phyloP scores from a whole-genome alignment of 2,888 invertebrate species.

The Chymomyza procnemis region DNA sequence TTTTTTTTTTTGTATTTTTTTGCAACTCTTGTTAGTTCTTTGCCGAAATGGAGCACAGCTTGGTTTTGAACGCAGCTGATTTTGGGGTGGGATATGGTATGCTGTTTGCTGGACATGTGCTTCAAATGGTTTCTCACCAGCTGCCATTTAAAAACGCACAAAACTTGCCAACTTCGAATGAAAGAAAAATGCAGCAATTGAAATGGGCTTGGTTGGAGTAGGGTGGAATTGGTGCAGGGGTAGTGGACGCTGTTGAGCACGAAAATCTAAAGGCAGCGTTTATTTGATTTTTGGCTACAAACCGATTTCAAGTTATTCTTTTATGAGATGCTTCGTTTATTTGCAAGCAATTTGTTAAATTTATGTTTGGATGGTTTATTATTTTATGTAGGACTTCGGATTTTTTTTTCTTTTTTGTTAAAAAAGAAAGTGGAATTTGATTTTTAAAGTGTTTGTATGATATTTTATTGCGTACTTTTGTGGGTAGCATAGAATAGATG shows the following conservation, averaged over 20 bases:
- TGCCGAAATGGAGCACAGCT: not conserved
- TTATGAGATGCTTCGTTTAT: constrained; percentile 62
- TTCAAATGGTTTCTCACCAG: constrained; percentile 61
- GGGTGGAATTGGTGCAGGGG: no score
- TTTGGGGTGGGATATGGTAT: not conserved
- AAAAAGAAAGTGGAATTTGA: constrained; percentile 67
- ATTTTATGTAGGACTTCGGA: constrained; percentile 14
- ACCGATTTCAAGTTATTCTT: constrained; percentile 71
- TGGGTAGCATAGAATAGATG: no score
- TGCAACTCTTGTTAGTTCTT: not conserved
- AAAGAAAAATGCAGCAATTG: constrained; percentile 26
- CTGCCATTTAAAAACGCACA: constrained; percentile 65
- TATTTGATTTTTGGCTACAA: constrained; percentile 65
- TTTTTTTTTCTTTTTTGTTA: constrained; percentile 22
- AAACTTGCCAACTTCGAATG: constrained; percentile 37
- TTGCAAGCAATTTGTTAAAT: constrained; percentile 35
- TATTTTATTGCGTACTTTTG: not conserved
- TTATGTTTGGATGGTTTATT: constrained; percentile 23
- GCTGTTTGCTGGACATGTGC: constrained; percentile 61
- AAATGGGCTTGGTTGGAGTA: constrained; percentile 11
- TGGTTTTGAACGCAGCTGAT: not conserved
- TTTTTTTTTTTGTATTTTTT: no score
- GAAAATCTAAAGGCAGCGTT: constrained; percentile 48
- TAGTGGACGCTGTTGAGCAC: constrained; percentile 28
- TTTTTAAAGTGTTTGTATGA: constrained; percentile 51